These are phyloP conservation scores for Atherinomorus stipes DNA, from an alignment of 2,113 vertebrate species.

Conservation along the genomic window DNA sequence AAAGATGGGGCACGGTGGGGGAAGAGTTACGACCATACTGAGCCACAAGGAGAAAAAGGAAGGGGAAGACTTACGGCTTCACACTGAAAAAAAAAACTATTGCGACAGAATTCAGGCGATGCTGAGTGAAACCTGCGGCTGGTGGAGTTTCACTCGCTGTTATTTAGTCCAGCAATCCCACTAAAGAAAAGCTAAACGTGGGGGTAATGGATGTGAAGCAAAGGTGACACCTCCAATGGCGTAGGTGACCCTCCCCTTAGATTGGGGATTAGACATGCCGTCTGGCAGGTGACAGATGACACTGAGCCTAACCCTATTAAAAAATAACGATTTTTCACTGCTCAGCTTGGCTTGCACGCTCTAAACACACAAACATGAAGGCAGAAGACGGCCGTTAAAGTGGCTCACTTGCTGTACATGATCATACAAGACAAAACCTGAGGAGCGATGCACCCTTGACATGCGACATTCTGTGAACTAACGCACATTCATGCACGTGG, in stretches of 20 bases:
- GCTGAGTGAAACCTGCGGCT: not conserved
- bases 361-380: conserved; percentile 3
- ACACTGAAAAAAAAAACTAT: conserved; percentile 17
- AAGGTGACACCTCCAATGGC: conserved; percentile 41
- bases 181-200: conserved; percentile 14
- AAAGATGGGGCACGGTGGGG: conserved; percentile 24
- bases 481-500: conserved; percentile 1
- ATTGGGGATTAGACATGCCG: conserved; percentile 30
- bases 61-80: conserved; percentile 22
- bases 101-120: not conserved
- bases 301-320: conserved; percentile 74
- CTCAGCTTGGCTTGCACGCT: conserved; percentile 27
- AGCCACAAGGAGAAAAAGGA: conserved; percentile 9
- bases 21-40: conserved; percentile 46
- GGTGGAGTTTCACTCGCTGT: conserved; percentile 4
- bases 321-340: conserved; percentile 75
- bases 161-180: conserved; percentile 10
- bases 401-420: not conserved
- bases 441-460: not conserved
- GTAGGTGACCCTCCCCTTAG: conserved; percentile 6
- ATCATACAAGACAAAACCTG: conserved; percentile 14
- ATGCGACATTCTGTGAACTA: not conserved
- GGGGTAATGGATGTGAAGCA: conserved; percentile 10
- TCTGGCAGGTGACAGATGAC: conserved; percentile 64
- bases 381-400: conserved; percentile 8